Conservation (phyloP, 2,113 vertebrate genomes). For the Ceratotherium simum region DNA sequence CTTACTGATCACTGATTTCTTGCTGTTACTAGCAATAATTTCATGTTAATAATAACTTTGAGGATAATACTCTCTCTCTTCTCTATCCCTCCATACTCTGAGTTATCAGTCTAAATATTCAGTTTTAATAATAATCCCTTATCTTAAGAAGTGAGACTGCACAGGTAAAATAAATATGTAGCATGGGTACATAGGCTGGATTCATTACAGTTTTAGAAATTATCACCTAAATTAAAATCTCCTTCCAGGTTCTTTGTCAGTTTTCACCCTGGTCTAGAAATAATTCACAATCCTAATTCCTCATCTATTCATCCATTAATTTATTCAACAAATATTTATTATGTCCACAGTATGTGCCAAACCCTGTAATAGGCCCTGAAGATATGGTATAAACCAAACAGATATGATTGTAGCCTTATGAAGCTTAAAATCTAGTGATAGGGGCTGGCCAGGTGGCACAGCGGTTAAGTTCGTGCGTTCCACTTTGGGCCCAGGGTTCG, state of each 20-base stretch:
- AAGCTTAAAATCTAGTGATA: neutral
- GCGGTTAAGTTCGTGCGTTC: no score
- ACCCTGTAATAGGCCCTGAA: neutral
- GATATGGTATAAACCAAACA: neutral
- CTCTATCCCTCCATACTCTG: neutral
- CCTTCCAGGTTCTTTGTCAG: neutral
- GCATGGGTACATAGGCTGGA: neutral
- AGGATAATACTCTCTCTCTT: neutral
- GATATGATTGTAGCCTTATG: fast-evolving
- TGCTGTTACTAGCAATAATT: neutral
- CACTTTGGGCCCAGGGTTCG: no score
- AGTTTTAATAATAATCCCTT: neutral
- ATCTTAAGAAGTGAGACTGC: neutral
- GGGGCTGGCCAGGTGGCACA: no score
- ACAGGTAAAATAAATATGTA: neutral
- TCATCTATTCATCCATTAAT: neutral
- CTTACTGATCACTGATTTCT: neutral
- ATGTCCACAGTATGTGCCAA: neutral
- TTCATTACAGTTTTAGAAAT: neutral
- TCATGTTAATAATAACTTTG: neutral
- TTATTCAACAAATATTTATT: neutral
- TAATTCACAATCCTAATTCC: neutral
- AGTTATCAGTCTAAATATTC: neutral
- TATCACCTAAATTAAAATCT: neutral
- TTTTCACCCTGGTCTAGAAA: neutral